Conservation (phyloP, 2,888 invertebrate genomes). For the Scaptomyza reducta region DNA sequence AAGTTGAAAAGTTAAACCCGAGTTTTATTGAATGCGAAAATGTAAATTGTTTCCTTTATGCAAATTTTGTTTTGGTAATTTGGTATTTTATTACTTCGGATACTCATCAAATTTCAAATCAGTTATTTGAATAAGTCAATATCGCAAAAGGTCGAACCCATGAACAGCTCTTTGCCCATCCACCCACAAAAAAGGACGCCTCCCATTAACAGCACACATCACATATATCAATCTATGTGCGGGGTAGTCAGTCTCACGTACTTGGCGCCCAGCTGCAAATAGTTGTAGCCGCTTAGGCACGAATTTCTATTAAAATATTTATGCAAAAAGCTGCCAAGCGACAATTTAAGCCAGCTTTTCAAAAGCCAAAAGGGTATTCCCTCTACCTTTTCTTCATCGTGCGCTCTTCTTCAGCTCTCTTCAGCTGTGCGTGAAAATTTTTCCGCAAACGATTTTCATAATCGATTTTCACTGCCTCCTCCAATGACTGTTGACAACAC, state of each 20-base stretch:
- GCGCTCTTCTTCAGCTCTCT: constrained; percentile 10
- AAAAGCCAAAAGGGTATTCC: constrained; percentile 15
- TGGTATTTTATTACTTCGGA: constrained; percentile 55
- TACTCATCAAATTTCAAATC: constrained; percentile 68
- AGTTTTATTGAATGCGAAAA: constrained; percentile 23
- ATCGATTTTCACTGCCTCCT: constrained; percentile 72
- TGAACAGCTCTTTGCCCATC: background rate
- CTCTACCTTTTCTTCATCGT: background rate
- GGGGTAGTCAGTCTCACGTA: constrained; percentile 12
- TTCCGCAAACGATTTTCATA: constrained; percentile 78
- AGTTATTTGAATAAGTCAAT: constrained; percentile 73
- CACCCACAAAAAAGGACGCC: constrained; percentile 5
- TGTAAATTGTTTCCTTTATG: constrained; percentile 34
- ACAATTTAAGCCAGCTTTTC: constrained; percentile 55
- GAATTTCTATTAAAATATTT: constrained; percentile 80
- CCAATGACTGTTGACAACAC: constrained; percentile 72
- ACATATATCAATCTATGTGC: constrained; percentile 59
- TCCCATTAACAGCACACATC: constrained; percentile 18
- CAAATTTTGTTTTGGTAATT: constrained; percentile 48
- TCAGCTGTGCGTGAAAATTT: constrained; percentile 59
- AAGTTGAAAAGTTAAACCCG: constrained; percentile 13
- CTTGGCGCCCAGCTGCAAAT: constrained; percentile 65
- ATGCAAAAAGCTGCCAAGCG: constrained; percentile 63
- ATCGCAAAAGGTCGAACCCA: constrained; percentile 30
- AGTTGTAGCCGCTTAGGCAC: constrained; percentile 72